Conservation (phyloP, 2,888 invertebrate species). For the Neria commutata region DNA sequence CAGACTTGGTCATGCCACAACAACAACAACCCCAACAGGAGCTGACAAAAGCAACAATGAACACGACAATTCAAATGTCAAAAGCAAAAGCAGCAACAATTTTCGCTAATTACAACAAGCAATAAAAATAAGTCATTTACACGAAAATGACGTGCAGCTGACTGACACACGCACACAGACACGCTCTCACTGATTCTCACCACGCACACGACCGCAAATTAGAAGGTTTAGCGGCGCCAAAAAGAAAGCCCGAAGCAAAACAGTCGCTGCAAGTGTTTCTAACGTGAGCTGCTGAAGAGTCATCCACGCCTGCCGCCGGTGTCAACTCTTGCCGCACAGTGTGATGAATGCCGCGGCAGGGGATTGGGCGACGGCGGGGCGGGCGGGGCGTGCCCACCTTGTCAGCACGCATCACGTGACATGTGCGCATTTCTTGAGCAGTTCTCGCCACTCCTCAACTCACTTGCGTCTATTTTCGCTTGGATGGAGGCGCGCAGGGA, state of each 20-base stretch:
- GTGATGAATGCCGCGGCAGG: too few species aligned
- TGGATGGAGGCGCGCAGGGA: background rate
- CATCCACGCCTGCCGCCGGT: too few species aligned
- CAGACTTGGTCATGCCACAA: constrained; percentile 11
- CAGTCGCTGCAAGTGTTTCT: too few species aligned
- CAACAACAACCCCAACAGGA: constrained; percentile 14
- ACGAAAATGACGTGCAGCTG: constrained; percentile 36
- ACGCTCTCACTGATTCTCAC: too few species aligned
- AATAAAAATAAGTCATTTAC: constrained; percentile 40
- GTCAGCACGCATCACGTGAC: constrained; percentile 40
- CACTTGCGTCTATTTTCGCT: background rate
- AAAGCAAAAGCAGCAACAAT: constrained; percentile 1
- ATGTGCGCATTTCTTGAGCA: constrained; percentile 41
- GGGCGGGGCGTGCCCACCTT: background rate
- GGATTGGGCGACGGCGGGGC: too few species aligned
- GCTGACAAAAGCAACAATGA: constrained; percentile 23
- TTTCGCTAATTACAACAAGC: constrained; percentile 27
- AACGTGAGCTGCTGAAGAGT: too few species aligned
- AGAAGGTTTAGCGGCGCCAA: background rate
- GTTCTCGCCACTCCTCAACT: too few species aligned
- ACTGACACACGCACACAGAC: background rate
- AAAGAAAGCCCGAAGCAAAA: too few species aligned
- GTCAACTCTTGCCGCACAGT: too few species aligned
- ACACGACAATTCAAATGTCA: background rate
- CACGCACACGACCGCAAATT: background rate